These are phyloP conservation scores for Platalea minor DNA, from an alignment of 2,797 vertebrate genomes.

Conservation along the genomic window DNA sequence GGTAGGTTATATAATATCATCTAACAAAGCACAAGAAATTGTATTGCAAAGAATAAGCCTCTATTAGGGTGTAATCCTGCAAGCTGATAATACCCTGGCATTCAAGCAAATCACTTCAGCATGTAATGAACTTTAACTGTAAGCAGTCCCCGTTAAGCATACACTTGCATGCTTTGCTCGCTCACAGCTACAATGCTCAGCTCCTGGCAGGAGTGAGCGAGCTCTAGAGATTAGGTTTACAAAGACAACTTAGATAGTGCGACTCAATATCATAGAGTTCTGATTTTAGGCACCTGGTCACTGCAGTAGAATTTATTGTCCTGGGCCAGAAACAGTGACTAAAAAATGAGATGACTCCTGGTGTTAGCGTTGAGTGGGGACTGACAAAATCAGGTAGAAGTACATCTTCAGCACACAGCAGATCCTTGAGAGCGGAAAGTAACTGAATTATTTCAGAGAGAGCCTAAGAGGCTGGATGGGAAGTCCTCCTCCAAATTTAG, in stretches of 20 bases:
- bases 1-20: slow-evolving; percentile 41
- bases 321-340: neutral
- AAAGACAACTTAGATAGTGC: neutral
- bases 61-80: slow-evolving; percentile 7
- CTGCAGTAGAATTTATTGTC: neutral
- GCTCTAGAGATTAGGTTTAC: neutral
- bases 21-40: slow-evolving; percentile 44
- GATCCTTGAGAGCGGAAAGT: neutral
- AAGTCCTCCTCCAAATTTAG: neutral
- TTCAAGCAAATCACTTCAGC: slow-evolving; percentile 14
- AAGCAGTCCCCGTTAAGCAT: neutral
- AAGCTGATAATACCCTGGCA: neutral
- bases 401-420: neutral
- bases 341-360: neutral
- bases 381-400: neutral
- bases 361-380: accelerated
- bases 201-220: accelerated
- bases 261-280: neutral
- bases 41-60: slow-evolving; percentile 9
- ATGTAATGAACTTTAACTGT: neutral
- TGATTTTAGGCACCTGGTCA: neutral
- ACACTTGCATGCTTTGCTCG: accelerated
- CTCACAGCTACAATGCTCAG: neutral
- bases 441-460: neutral
- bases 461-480: neutral